Conservation (phyloP, 2,888 invertebrate genomes). For the Diarsia mendica region DNA sequence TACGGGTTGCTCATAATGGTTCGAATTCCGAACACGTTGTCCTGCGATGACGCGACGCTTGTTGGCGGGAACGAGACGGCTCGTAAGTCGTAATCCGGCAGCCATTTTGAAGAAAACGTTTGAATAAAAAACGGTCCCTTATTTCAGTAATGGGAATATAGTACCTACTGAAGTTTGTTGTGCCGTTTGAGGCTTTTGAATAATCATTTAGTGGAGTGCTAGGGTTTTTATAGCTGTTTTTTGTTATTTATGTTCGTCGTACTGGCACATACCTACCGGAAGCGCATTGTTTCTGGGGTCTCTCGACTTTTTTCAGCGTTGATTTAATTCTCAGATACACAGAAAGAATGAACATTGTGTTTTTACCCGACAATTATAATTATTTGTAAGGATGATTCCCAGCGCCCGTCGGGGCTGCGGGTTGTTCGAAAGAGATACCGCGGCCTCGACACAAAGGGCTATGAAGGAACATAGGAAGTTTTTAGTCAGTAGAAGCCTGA, state of each 20-base stretch:
- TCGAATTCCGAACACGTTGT: constrained; percentile 80
- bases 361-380: neutral
- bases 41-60: constrained; percentile 69
- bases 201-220: constrained; percentile 57
- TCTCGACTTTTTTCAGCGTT: neutral
- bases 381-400: neutral
- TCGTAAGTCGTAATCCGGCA: constrained; percentile 52
- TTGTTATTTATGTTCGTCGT: constrained; percentile 34
- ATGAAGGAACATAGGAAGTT: too few relatives aligned
- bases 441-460: too few relatives aligned
- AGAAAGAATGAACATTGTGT: neutral
- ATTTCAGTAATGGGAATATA: constrained; percentile 62
- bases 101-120: constrained; percentile 67
- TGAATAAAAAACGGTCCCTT: constrained; percentile 66
- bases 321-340: neutral
- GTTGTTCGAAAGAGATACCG: too few relatives aligned
- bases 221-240: constrained; percentile 35
- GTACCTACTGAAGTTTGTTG: constrained; percentile 52
- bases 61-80: constrained; percentile 62
- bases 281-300: constrained; percentile 1
- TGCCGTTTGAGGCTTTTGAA: constrained; percentile 53
- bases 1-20: constrained; percentile 69
- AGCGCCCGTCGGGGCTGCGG: too few relatives aligned
- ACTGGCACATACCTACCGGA: neutral
- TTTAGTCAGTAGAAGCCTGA: too few relatives aligned